These are phyloP conservation scores for Melanotaenia boesemani DNA, from an alignment of 2,797 vertebrate genomes.

Conservation along the genomic window DNA sequence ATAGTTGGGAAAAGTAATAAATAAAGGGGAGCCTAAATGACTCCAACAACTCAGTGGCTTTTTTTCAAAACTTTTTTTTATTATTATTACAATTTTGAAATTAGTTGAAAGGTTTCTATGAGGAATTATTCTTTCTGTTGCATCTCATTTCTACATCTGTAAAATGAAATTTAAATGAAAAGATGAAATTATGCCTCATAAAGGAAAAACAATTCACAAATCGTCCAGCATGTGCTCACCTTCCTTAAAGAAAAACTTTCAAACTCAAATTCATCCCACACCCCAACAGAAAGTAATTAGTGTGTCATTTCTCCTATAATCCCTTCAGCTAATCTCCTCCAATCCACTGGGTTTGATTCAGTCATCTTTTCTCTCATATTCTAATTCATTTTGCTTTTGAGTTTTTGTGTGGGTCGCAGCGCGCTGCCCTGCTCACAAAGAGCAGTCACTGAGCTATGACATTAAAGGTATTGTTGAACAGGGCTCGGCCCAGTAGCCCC, in stretches of 20 bases:
- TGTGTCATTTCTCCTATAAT: slow-evolving; percentile 80
- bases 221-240: slow-evolving; percentile 11
- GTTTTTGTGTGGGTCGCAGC: slow-evolving; percentile 80
- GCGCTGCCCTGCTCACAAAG: slow-evolving; percentile 75
- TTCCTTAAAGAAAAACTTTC: slow-evolving; percentile 30
- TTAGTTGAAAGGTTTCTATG: not conserved
- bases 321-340: slow-evolving; percentile 80
- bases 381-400: slow-evolving; percentile 86
- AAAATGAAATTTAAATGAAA: slow-evolving; percentile 1
- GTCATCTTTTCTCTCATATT: slow-evolving; percentile 86
- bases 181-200: slow-evolving; percentile 8
- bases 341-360: slow-evolving; percentile 85
- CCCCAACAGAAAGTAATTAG: slow-evolving; percentile 79
- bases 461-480: slow-evolving; percentile 85
- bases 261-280: slow-evolving; percentile 42
- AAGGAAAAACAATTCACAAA: slow-evolving; percentile 3
- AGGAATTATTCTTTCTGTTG: not conserved
- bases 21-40: not conserved
- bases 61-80: not conserved
- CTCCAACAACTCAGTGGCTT: not conserved
- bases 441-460: slow-evolving; percentile 83
- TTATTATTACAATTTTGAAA: not conserved
- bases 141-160: not conserved
- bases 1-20: not conserved
- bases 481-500: slow-evolving; percentile 62